A percentile compares a stretch with the other conserved stretches of the same genome.
Evolutionary conservation across 2,113 vertebrate species (phyloP).

Genomic region (Chloroceryle aenea): DNA sequence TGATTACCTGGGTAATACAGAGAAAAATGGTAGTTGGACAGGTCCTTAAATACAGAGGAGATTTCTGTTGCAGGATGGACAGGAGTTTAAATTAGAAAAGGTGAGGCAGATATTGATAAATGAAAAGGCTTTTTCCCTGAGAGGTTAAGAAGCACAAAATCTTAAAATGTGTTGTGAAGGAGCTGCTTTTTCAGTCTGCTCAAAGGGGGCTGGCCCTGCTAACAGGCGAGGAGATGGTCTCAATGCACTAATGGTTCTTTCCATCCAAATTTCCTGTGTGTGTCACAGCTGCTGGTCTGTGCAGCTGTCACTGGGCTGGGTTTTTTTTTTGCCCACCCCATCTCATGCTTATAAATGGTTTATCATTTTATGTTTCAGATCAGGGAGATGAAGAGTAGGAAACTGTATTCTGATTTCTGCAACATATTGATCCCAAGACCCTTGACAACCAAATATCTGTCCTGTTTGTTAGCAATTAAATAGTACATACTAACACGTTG

Average conservation of each 20-base stretch:
- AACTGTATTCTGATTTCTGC: neutral
- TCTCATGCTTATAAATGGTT: neutral
- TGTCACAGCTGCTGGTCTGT: conserved; percentile 68
- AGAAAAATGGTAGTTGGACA: neutral
- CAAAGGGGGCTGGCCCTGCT: conserved; percentile 14
- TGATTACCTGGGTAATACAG: neutral
- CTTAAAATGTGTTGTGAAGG: neutral
- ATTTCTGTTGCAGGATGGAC: neutral
- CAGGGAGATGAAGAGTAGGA: neutral
- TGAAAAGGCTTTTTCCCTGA: neutral
- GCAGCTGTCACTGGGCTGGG: conserved; percentile 51
- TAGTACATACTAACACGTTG: neutral
- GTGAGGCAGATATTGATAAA: neutral
- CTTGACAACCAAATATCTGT: neutral
- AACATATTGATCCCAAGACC: neutral
- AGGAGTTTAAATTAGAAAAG: neutral
- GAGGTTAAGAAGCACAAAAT: neutral
- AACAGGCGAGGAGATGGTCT: conserved; percentile 47
- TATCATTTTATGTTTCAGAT: conserved; percentile 1
- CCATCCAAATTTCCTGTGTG: conserved; percentile 71
- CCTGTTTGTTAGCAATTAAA: neutral
- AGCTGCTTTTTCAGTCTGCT: conserved; percentile 32
- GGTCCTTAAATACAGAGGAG: neutral
- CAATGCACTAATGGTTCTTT: conserved; percentile 72
- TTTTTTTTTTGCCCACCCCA: conserved; percentile 7